Evolutionary conservation across 2,888 invertebrate species (phyloP).

Genomic region (Malthinus seriepunctatus): DNA sequence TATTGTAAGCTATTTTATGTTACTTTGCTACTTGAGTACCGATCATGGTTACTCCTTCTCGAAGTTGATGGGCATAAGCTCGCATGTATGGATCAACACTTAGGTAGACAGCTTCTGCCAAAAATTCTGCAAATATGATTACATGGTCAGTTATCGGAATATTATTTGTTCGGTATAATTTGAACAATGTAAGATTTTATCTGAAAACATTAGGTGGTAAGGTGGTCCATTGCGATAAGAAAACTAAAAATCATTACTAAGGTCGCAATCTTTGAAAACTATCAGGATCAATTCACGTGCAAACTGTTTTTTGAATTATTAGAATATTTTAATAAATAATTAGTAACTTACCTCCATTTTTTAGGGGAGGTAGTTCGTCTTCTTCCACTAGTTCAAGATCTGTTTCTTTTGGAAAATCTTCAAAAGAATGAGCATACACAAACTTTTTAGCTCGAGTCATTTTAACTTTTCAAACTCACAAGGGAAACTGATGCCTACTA

Average conservation of each 20-base stretch:
- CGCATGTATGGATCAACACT: slow-evolving; percentile 78
- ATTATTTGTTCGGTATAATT: no score
- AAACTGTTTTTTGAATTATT: no score
- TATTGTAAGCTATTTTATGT: not conserved
- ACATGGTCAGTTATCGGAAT: no score
- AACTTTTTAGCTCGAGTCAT: slow-evolving; percentile 60
- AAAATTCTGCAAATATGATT: slow-evolving; percentile 59
- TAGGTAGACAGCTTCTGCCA: slow-evolving; percentile 68
- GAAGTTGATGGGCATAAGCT: slow-evolving; percentile 57
- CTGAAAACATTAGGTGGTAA: no score
- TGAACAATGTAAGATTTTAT: no score
- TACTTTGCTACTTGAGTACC: slow-evolving; percentile 73
- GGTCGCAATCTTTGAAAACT: no score
- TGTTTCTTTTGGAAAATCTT: slow-evolving; percentile 64
- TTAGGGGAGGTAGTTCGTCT: slow-evolving; percentile 61
- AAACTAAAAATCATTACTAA: no score
- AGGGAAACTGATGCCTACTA: no score
- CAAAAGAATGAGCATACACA: slow-evolving; percentile 64
- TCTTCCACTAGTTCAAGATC: slow-evolving; percentile 70
- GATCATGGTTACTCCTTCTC: slow-evolving; percentile 68
- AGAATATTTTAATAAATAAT: no score
- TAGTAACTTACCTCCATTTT: slow-evolving; percentile 65
- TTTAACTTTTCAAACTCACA: no score
- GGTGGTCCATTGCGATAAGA: no score
- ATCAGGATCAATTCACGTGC: no score